phyloP scores from a whole-genome alignment of 2,113 vertebrate genomes.

The Phycodurus eques region DNA sequence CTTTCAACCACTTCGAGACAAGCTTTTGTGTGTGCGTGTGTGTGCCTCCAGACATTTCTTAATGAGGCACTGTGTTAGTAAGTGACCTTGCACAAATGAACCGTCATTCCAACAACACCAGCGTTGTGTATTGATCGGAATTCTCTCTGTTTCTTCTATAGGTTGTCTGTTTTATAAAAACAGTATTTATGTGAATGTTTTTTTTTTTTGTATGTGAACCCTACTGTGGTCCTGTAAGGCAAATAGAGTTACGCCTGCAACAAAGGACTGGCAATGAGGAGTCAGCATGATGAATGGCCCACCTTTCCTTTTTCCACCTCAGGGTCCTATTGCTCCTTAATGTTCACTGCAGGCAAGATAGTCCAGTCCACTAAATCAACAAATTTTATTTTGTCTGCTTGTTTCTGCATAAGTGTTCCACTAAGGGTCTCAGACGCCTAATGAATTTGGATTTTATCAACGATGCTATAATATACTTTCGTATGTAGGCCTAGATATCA shows the following conservation, averaged over 20 bases:
- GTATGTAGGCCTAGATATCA: too few species aligned
- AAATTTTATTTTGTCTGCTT: background rate
- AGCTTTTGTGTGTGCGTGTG: conserved; percentile 26
- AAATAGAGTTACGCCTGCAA: conserved; percentile 12
- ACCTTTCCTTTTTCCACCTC: conserved; percentile 9
- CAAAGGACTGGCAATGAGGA: background rate
- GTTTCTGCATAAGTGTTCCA: background rate
- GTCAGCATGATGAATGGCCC: background rate
- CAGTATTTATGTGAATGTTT: background rate
- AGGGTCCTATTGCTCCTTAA: conserved; percentile 26
- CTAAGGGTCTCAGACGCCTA: background rate
- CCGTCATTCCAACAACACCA: conserved; percentile 3
- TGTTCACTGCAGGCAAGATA: conserved; percentile 6
- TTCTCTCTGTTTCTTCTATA: conserved; percentile 7
- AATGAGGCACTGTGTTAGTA: conserved; percentile 59
- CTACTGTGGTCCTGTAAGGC: background rate
- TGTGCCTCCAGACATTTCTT: conserved; percentile 31
- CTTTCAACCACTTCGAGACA: conserved; percentile 37
- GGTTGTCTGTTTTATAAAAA: background rate
- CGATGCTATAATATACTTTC: too few species aligned
- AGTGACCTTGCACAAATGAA: conserved; percentile 57
- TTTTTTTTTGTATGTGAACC: background rate
- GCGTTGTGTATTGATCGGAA: conserved; percentile 31
- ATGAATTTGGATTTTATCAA: too few species aligned
- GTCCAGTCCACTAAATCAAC: background rate